phyloP scores from a whole-genome alignment of 37 sponge, comb jelly and placozoan genomes.

The Amphimedon queenslandica region DNA sequence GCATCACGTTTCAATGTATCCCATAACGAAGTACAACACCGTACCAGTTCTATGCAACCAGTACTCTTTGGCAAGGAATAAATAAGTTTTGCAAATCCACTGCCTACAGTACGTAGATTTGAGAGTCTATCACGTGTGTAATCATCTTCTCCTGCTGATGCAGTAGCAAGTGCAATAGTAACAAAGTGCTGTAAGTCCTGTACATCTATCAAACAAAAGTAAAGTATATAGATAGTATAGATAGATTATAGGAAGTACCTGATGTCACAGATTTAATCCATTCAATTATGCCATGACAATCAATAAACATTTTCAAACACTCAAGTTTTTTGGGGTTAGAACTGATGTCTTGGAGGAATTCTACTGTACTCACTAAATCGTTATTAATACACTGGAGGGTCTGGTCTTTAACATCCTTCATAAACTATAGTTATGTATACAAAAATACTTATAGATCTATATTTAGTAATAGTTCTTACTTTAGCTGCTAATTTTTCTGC shows the following conservation, averaged over 20 bases:
- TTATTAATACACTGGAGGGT: slow-evolving; percentile 6
- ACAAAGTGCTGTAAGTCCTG: slow-evolving; percentile 43
- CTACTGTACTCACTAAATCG: slow-evolving; percentile 2
- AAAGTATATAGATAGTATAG: not conserved
- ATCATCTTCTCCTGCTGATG: slow-evolving; percentile 48
- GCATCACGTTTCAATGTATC: slow-evolving; percentile 8
- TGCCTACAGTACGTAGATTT: slow-evolving; percentile 28
- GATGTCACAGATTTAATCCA: slow-evolving; percentile 27
- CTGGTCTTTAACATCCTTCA: too few relatives aligned
- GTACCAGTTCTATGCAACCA: slow-evolving; percentile 12
- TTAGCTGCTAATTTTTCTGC: slow-evolving; percentile 28
- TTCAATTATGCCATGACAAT: slow-evolving; percentile 14
- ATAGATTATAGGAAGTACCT: not conserved
- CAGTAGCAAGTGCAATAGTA: slow-evolving; percentile 49
- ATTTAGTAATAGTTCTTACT: too few relatives aligned
- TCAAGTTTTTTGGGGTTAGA: not conserved
- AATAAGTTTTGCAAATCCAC: slow-evolving; percentile 40
- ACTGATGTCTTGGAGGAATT: slow-evolving; percentile 16
- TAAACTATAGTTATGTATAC: too few relatives aligned
- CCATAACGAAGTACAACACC: slow-evolving; percentile 20
- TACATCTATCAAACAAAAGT: slow-evolving; percentile 25
- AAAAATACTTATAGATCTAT: too few relatives aligned
- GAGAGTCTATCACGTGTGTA: slow-evolving; percentile 39
- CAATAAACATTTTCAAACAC: slow-evolving; percentile 16
- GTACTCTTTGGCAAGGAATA: slow-evolving; percentile 1